Conservation (phyloP, 2,888 invertebrate genomes). For the Microctonus aethiopoides region DNA sequence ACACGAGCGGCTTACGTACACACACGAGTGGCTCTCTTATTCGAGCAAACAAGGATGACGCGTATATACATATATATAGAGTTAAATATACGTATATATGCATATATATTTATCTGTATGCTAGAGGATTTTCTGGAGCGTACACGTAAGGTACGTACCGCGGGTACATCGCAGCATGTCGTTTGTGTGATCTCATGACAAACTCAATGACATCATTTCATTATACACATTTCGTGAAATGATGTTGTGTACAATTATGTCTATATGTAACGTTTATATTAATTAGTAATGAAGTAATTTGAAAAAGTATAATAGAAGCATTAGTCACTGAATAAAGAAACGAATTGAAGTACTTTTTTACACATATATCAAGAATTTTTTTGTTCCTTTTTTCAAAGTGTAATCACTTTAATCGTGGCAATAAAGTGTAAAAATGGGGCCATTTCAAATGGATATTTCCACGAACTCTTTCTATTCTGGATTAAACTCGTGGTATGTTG, state of each 20-base stretch:
- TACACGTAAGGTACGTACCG: conserved; percentile 31
- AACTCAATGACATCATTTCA: conserved; percentile 24
- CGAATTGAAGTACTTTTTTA: not conserved
- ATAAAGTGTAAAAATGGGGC: conserved; percentile 11
- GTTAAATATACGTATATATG: not conserved
- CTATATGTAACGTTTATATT: no score
- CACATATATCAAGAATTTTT: not conserved
- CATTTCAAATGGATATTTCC: conserved; percentile 1
- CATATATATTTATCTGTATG: not conserved
- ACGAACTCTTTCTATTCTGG: conserved; percentile 8
- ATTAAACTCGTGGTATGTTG: conserved; percentile 23
- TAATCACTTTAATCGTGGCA: conserved; percentile 10
- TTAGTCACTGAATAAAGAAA: not conserved
- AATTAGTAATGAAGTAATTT: not conserved
- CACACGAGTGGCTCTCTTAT: conserved; percentile 29
- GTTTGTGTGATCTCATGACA: conserved; percentile 9
- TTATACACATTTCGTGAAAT: not conserved
- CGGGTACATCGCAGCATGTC: conserved; percentile 9
- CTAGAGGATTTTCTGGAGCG: conserved; percentile 8
- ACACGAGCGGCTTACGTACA: conserved; percentile 33
- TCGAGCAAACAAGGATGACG: conserved; percentile 21
- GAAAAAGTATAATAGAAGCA: not conserved
- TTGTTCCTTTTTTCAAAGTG: not conserved
- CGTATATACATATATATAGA: not conserved
- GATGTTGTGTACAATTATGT: not conserved